A percentile compares a stretch with the other conserved stretches of the same genome.
Conservation (phyloP, 2,888 invertebrate species). For the Actias luna region DNA sequence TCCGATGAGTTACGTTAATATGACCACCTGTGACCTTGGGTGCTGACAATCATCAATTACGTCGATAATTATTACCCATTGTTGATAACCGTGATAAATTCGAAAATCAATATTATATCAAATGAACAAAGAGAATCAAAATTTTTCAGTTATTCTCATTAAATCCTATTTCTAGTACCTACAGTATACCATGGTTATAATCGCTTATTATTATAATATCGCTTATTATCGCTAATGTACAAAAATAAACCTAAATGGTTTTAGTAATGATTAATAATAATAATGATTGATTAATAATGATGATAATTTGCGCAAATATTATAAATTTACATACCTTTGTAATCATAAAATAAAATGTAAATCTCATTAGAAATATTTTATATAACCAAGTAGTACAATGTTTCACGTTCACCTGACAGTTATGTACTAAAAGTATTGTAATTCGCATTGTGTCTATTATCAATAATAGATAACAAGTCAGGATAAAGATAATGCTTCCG, state of each 20-base stretch:
- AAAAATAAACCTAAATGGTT: no score
- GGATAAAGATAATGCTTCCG: slow-evolving; percentile 16
- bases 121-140: not conserved
- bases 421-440: slow-evolving; percentile 9
- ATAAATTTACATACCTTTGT: not conserved
- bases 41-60: not conserved
- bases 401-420: slow-evolving; percentile 15
- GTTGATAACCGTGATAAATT: not conserved
- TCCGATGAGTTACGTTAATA: not conserved
- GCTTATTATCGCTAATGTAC: no score
- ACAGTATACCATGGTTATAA: not conserved
- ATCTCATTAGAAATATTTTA: not conserved
- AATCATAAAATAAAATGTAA: not conserved
- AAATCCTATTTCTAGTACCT: no score
- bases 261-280: no score
- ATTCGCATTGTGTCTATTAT: slow-evolving; percentile 15
- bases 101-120: not conserved
- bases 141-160: not conserved
- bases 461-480: slow-evolving; percentile 18
- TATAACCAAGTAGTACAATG: not conserved
- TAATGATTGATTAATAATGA: not conserved
- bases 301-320: not conserved
- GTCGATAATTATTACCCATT: not conserved
- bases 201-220: not conserved
- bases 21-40: not conserved